Conservation (phyloP, 23 tunicate genomes). For the Trididemnum clinides region DNA sequence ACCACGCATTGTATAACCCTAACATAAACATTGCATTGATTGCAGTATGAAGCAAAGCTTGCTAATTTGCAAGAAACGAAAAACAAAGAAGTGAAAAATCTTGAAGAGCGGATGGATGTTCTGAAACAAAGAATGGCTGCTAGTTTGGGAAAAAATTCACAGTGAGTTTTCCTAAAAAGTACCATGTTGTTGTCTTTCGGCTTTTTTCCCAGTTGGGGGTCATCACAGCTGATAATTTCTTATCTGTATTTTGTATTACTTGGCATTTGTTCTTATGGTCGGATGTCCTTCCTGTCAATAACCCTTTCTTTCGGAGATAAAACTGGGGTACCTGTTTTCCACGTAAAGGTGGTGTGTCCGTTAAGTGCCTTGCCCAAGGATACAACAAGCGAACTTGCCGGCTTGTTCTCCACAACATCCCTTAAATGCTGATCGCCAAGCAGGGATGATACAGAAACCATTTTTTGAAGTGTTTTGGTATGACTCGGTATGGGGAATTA, state of each 20-base stretch:
- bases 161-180: slow-evolving; percentile 45
- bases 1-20: not conserved
- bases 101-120: slow-evolving; percentile 44
- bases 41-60: slow-evolving; percentile 65
- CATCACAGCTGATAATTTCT: not conserved
- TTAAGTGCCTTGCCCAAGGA: no score
- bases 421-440: no score
- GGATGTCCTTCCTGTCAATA: no score
- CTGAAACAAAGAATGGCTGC: slow-evolving; percentile 85
- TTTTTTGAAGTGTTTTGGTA: no score
- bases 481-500: no score
- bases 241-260: no score
- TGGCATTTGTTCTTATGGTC: no score
- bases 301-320: not conserved
- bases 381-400: no score
- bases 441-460: no score
- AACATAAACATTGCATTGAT: not conserved
- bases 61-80: slow-evolving; percentile 32
- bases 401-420: no score
- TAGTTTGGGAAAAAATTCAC: slow-evolving; percentile 80
- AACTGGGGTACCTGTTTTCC: not conserved
- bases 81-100: slow-evolving; percentile 56
- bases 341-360: no score
- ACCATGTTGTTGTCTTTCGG: not conserved
- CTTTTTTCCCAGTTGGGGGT: not conserved